These are phyloP conservation scores for Rhegmatorhina hoffmannsi DNA, from an alignment of 2,113 vertebrate species.

Conservation along the genomic window DNA sequence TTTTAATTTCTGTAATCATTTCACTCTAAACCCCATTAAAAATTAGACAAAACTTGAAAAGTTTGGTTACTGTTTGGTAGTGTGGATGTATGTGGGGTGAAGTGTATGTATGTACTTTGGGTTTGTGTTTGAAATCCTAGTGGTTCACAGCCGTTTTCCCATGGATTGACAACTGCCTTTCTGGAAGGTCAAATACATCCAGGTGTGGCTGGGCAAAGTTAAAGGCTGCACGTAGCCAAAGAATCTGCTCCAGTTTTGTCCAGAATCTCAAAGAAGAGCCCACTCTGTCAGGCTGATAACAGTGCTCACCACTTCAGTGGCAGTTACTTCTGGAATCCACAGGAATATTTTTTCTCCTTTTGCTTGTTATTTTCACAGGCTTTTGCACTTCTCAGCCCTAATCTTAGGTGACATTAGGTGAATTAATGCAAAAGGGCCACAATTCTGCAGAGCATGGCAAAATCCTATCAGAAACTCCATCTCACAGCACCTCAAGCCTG, in stretches of 20 bases:
- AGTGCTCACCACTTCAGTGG: accelerated
- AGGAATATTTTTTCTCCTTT: background rate
- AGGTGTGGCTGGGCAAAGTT: background rate
- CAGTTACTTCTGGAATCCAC: background rate
- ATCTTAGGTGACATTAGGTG: background rate
- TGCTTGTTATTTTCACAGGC: background rate
- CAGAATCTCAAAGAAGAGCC: background rate
- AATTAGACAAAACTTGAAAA: background rate
- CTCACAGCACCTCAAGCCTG: background rate
- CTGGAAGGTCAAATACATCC: background rate
- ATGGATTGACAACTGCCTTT: background rate
- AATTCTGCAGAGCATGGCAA: background rate
- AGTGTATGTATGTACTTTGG: background rate
- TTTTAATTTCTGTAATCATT: background rate
- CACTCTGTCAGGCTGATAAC: background rate
- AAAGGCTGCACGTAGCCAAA: background rate
- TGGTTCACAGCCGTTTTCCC: background rate
- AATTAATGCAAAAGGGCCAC: background rate
- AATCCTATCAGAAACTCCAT: background rate
- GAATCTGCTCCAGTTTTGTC: background rate
- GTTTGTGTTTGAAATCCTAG: background rate
- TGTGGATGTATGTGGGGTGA: background rate
- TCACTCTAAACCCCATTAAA: background rate
- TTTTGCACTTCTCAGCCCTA: background rate
- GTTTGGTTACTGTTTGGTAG: background rate